Base-by-base conservation (phyloP, 2,888 invertebrate genomes). In the Epistrophe eligans region DNA sequence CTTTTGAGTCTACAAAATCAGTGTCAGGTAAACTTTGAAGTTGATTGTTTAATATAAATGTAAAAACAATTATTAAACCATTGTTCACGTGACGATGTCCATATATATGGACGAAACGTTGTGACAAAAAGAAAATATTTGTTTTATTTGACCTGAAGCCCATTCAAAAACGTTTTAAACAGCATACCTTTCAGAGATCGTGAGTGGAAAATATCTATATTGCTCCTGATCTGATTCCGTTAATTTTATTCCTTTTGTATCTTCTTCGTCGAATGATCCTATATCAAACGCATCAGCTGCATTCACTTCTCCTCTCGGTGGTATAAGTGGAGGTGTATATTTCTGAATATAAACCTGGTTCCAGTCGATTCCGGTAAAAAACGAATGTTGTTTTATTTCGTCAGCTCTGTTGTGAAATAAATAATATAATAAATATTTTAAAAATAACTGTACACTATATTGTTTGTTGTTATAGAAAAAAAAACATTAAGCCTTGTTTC, bases 261-360 rank as follows among this genome's bases (percentile, higher is more conserved):
- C 99, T 93, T 99, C 99, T 92, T 99, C 99, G 92, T 99, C 99
- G 93, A 99, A 99, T 89, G 99, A 99, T 88, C 99, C 99, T 91
- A 99, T 99, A 92, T 99, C 99, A 93, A 99, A 99, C 35, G 99
- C 99, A 93, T 99, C 99, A 0, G 99, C 99, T 4, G 99, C 99
- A 93, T 99, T 99, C 38, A 99, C 99, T 93, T 99, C 99, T 4
- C 99, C 99, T 83, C 99, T 95, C 8, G 99, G 99, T 71, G 99
- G 99, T 90, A 99, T 98, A 89, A 99, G 94, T 4, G 99, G 99
- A 73, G 99, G 99, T 19, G 98, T 97, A 94, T 99, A 99, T 93
- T 99, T 99, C 94, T 99, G 99, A 90, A 99, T 96, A 93, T 99
- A 99, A 77, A 99, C 99, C 93, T 99, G 99, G 93, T 98, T 98